phyloP scores from a whole-genome alignment of 2,888 invertebrate genomes.

The Chaitophorus viminalis region DNA sequence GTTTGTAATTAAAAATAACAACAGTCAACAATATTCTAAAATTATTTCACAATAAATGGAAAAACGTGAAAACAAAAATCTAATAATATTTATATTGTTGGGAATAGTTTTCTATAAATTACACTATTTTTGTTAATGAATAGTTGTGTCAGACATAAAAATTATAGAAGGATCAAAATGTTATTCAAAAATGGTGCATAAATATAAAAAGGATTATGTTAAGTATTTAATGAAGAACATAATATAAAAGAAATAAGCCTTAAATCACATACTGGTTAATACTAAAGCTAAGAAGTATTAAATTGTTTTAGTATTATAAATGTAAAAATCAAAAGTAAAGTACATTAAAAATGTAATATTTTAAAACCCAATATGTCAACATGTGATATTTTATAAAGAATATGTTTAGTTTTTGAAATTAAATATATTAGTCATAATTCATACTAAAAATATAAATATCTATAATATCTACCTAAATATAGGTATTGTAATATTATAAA shows the following conservation, averaged over 20 bases:
- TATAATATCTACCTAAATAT: no score
- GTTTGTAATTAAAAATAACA: neutral
- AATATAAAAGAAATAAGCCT: neutral
- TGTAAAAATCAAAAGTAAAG: neutral
- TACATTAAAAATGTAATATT: neutral
- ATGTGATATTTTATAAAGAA: no score
- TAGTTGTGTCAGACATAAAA: neutral
- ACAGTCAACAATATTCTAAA: no score
- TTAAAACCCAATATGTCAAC: no score
- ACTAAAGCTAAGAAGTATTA: neutral
- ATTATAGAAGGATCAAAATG: neutral
- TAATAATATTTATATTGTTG: neutral
- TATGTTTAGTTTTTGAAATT: no score
- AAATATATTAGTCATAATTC: no score
- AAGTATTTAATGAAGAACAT: neutral
- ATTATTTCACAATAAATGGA: constrained; percentile 6
- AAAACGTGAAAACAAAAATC: neutral
- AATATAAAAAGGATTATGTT: neutral
- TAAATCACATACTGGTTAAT: neutral
- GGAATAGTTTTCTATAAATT: neutral
- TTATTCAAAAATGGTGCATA: neutral
- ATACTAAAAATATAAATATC: neutral
- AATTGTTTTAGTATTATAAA: neutral
- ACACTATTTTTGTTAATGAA: neutral
- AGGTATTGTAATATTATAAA: no score